Percentiles rank a stretch among this genome's conserved stretches.
phyloP scores from a whole-genome alignment of 37 sponge, comb jelly and placozoan species.

The Crambe crambe region DNA sequence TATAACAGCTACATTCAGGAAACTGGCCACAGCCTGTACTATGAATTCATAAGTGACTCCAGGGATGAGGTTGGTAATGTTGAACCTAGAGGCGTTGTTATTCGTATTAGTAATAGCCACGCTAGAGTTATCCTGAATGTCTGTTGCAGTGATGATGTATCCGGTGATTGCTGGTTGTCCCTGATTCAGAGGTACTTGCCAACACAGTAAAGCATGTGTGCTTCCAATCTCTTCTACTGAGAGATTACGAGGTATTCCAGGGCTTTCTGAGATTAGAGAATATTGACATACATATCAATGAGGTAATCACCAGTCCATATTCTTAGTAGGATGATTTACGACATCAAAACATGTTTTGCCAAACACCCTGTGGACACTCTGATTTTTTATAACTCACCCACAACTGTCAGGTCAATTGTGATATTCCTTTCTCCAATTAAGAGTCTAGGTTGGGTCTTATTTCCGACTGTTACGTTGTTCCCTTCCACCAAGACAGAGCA shows the following conservation, averaged over 20 bases:
- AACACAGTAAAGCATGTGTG: neutral
- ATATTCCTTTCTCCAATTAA: neutral
- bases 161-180: neutral
- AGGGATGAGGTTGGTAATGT: neutral
- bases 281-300: neutral
- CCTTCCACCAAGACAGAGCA: neutral
- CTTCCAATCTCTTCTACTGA: neutral
- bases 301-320: neutral
- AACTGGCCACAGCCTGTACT: neutral
- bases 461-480: neutral
- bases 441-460: neutral
- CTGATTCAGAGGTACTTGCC: neutral
- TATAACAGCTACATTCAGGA: neutral
- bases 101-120: neutral
- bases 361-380: no score
- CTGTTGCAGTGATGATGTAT: neutral
- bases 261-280: neutral
- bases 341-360: neutral
- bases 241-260: neutral
- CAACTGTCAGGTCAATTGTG: neutral
- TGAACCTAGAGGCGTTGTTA: neutral
- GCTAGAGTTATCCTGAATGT: neutral
- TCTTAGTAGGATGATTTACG: neutral
- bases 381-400: conserved; percentile 11
- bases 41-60: neutral